A percentile compares a stretch with the other conserved stretches of the same genome.
Conservation (phyloP, 2,113 vertebrate species). For the Toxostoma redivivum region DNA sequence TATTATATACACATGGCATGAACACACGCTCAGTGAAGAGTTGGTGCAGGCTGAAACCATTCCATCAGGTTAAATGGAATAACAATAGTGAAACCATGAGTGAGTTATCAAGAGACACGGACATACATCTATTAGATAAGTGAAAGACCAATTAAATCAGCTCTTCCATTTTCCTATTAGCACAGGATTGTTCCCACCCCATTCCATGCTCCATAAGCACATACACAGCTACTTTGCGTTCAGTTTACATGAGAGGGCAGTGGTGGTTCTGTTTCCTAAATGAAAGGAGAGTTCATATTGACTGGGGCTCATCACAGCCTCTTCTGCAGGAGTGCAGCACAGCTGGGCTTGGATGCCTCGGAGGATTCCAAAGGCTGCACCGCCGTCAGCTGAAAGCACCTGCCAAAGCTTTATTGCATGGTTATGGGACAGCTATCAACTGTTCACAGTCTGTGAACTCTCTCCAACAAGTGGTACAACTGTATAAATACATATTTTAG, state of each 20-base stretch:
- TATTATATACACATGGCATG: constrained; percentile 58
- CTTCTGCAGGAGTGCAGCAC: constrained; percentile 40
- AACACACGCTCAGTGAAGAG: constrained; percentile 57
- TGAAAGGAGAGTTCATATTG: constrained; percentile 54
- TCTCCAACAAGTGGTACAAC: constrained; percentile 51
- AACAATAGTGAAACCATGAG: constrained; percentile 47
- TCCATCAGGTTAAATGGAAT: constrained; percentile 54
- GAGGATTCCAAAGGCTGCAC: not conserved
- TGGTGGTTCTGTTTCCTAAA: constrained; percentile 41
- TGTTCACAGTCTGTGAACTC: constrained; percentile 37
- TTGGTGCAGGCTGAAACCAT: constrained; percentile 59
- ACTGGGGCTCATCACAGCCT: constrained; percentile 19
- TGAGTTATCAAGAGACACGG: constrained; percentile 38
- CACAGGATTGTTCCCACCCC: constrained; percentile 19
- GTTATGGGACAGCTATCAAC: constrained; percentile 46
- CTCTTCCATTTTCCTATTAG: not conserved
- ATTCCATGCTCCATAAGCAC: constrained; percentile 30
- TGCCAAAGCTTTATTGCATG: constrained; percentile 57
- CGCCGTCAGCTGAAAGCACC: constrained; percentile 22
- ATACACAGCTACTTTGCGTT: not conserved
- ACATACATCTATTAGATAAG: constrained; percentile 31
- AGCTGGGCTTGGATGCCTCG: not conserved
- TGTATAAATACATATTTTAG: constrained; percentile 68
- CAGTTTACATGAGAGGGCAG: constrained; percentile 53
- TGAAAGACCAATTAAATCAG: constrained; percentile 27